Evolutionary conservation across 2,113 vertebrate genomes (phyloP), one percentile per base, ranked within the genome.

Genomic region (Pleuronectes platessa): DNA sequence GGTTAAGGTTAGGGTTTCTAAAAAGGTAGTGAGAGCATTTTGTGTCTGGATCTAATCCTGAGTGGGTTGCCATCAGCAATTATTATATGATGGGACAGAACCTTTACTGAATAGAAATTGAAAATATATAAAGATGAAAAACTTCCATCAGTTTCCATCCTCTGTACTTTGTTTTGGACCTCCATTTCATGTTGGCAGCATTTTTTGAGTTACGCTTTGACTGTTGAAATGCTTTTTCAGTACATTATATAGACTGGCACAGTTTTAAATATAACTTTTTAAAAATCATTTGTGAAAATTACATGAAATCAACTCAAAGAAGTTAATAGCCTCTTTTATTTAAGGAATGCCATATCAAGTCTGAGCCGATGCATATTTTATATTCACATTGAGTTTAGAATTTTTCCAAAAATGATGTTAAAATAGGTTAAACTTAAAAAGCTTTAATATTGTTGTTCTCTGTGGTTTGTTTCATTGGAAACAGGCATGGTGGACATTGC

Each of bases 401-500:
- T 49, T 49, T 49, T 4, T 37, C 35, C 9, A 0, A 8, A 37
- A 37, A 9, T 37, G 2, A 1, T 10, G 35, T 37, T 2, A 14
- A 45, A 1, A 47, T 4, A 18, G 17, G 9, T 54, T 9, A 54
- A 54, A n/a, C 51, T 21, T 51, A 51, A 1, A 18, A 12, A 45
- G 14, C 42, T 54, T 40, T 71, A 26, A 74, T 4, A 8, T 10
- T 26, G 17, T 68, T 49, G 49, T 5, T 40, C 27, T 71, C 11
- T 63, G 13, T 51, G n/a, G 45, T 76, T 21, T 61, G 42, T 83
- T 68, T 72, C 18, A 54, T 61, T 67, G 49, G 3, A 17, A 59
- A 78, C 81, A 93, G 92, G 92, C 21, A 93, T 93, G 98, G 98
- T 99, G 58, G 98, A 99, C 82, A 99, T 99, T 40, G 98, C 98